These are phyloP conservation scores for Leuciscus waleckii DNA, from an alignment of 2,797 vertebrate genomes.

Conservation along the genomic window DNA sequence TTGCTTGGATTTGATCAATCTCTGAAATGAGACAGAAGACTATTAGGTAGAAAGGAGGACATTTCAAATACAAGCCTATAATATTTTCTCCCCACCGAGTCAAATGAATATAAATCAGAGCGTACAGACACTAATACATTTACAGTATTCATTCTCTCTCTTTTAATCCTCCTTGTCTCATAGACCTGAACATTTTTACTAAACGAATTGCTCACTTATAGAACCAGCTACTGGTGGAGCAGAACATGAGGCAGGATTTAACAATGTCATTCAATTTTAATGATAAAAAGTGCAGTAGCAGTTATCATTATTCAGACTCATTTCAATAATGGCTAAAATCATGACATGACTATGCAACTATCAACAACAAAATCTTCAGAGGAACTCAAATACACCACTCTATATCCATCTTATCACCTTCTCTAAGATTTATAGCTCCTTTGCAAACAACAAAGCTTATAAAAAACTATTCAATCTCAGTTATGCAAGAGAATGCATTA, in stretches of 20 bases:
- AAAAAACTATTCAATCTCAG: slow-evolving; percentile 16
- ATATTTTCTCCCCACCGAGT: neutral
- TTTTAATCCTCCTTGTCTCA: slow-evolving; percentile 41
- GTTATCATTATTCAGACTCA: neutral
- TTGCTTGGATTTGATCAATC: slow-evolving; percentile 10
- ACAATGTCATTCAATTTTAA: slow-evolving; percentile 2
- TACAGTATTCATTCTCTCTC: slow-evolving; percentile 34
- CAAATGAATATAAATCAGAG: slow-evolving; percentile 43
- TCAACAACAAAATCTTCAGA: slow-evolving; percentile 20
- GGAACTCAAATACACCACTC: slow-evolving; percentile 9
- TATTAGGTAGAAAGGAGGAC: slow-evolving; percentile 26
- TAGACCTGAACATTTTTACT: slow-evolving; percentile 29
- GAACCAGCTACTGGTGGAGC: neutral
- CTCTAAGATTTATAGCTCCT: slow-evolving; percentile 28
- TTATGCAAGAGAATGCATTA: slow-evolving; percentile 8
- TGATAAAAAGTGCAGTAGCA: neutral
- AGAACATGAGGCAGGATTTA: slow-evolving; percentile 29
- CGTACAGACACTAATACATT: slow-evolving; percentile 32
- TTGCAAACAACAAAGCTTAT: slow-evolving; percentile 21
- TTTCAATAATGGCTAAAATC: slow-evolving; percentile 27
- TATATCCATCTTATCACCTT: slow-evolving; percentile 25
- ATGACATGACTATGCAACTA: slow-evolving; percentile 16
- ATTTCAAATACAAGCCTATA: slow-evolving; percentile 15
- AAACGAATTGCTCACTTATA: slow-evolving; percentile 41
- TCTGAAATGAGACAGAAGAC: slow-evolving; percentile 29